Evolutionary conservation across 2,888 invertebrate genomes (phyloP), one percentile per base, ranked within the genome.

Genomic region (Eupsilia transversa): DNA sequence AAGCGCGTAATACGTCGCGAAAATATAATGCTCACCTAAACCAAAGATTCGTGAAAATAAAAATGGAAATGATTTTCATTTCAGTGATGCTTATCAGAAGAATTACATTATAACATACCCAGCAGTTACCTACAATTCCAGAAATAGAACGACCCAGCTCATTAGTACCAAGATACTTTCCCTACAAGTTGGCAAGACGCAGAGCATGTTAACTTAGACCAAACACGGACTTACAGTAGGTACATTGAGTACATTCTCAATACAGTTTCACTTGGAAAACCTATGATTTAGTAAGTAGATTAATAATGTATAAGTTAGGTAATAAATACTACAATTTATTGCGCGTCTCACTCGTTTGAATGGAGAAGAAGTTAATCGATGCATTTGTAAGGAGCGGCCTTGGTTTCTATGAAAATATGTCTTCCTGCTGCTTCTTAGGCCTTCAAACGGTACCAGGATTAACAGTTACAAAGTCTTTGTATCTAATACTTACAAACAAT

Each of bases 301-400:
- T 80, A 81, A 84, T 88, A 82, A 87, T 88, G 74, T 75, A 86
- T 87, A 73, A 79, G 73, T 87, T 75, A 64, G 57, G 68, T 69
- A 82, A 88, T 88, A 88, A 88, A 88, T 85, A 80, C 54, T 70
- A 71, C 59, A 80, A 88, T 87, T 87, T 87, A 88, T 88, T 76
- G 80, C 72, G 60, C 79, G 77, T 72, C 80, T 82, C 74, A 49
- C 75, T 49, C 61, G 77, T 72, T 79, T 75, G 66, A 41, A 74
- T 81, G 67, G 72, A 56, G 66, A 71, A 59, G 73, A 72, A 76
- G 74, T 59, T 74, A 73, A 83, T 80, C 70, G 64, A 79, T 71
- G 72, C 63, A 66, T 74, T 71, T 70, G 66, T 70, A 75, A 72
- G 72, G 68, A 67, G 64, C 49, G 52, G 75, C 41, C 61, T 17